Base-by-base conservation (phyloP, 2,888 invertebrate genomes). In the Stenotaenia linearis region DNA sequence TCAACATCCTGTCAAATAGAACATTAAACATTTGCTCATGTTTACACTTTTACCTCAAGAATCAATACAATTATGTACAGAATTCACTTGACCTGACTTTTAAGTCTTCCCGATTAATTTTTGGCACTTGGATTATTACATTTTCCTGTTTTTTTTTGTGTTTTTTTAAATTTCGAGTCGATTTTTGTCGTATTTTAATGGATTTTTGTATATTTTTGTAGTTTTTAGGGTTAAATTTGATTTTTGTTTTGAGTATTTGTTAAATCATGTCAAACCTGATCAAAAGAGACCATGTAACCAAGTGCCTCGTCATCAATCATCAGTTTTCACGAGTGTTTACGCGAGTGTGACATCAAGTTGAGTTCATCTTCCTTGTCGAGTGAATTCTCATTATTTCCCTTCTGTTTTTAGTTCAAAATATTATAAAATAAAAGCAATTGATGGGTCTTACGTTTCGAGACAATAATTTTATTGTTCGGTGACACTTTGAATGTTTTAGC, bases 251-350 rank as follows among this genome's bases (percentile, higher is more conserved):
- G 45, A 45, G 15, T 45, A 12, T 45, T 45, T 45, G 6, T 37
- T 12, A 37, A 37, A 37, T 37, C 32, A 9, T 9, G 4, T 45
- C 4, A 45, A 5, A n/a, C 45, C 45, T 45, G 45, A 45, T 56
- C 56, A 18, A 56, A 6, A 21, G 61, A 61, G 61, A 61, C 61
- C 61, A 61, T 61, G 18, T 61, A 25, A 61, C 61, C 61, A 61
- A 61, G 61, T 61, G 61, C 61, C 61, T 61, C 61, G 61, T 25
- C 61, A 61, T 61, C 61, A 61, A 61, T 61, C 61, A 61, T 61
- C 61, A 61, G 25, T 25, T 61, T 61, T 61, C 61, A 61, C 61
- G 61, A 61, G 61, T 61, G 61, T 61, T 61, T 61, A 61, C 61
- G 7, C 25, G 61, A 45, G 45, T 45, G 45, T 45, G 45, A 45